These are phyloP conservation scores for Acrobasis repandana DNA, from an alignment of 2,888 invertebrate species.

Conservation along the genomic window DNA sequence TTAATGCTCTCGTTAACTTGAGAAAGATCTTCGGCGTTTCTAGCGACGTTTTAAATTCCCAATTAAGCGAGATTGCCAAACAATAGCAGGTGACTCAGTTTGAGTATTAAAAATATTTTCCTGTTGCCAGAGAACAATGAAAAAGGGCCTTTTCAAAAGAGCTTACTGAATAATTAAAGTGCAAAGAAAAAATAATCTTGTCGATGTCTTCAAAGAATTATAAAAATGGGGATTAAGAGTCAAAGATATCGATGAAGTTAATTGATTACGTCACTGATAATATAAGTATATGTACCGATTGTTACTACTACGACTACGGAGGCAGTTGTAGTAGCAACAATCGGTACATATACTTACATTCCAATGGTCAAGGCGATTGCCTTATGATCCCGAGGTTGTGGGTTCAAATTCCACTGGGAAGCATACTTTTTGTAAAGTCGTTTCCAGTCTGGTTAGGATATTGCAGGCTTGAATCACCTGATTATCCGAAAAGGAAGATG, in stretches of 20 bases:
- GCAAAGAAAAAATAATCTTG: neutral
- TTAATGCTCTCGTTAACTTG: conserved; percentile 3
- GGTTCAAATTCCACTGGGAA: no score
- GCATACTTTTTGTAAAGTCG: no score
- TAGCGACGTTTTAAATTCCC: conserved; percentile 10
- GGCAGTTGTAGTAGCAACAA: no score
- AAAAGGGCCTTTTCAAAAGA: neutral
- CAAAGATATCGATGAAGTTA: neutral
- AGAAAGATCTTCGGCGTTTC: neutral
- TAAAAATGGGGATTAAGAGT: neutral
- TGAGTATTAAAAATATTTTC: neutral
- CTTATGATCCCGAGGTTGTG: no score
- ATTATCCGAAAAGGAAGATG: no score
- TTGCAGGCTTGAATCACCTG: no score
- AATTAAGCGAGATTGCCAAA: neutral
- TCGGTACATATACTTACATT: no score
- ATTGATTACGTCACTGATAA: no score
- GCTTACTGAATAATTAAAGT: neutral
- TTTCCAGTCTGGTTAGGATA: no score
- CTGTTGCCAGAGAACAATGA: neutral
- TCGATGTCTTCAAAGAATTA: neutral
- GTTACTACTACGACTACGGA: no score
- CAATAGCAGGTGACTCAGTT: neutral
- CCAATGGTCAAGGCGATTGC: no score
- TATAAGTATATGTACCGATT: no score